Evolutionary conservation across 2,888 invertebrate genomes (phyloP), one percentile per base, ranked within the genome.

Genomic region (Axea sp.): DNA sequence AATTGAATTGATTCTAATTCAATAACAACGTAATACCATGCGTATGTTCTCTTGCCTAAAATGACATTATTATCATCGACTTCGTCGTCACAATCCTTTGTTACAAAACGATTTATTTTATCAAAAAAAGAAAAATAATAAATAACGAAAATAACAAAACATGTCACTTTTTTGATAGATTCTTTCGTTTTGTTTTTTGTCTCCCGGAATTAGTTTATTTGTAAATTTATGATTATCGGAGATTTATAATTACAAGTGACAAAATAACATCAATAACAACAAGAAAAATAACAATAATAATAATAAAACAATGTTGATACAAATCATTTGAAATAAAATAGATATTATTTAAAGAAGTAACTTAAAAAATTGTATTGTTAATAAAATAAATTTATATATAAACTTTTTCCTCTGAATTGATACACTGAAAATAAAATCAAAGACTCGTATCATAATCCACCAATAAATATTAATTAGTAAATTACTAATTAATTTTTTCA

Each of bases 41-140:
- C 19, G 17, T 19, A 12, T 33, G 14, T 67, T 62, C 47, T 59
- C 53, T 53, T 24, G 60, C 59, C 45, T 53, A n/a, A 11, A 19
- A 43, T 24, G 26, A 69, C 60, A 69, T 69, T 69, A 60, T 51
- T n/a, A 60, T 69, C 43, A 60, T 69, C 45, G 69, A 57, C 37
- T 43, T 60, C 11, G 24, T 41, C 57, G 67, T 67, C 57, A 49
- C 67, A 14, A 67, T 67, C 53, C 67, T 57, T 30, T 31, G 2
- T 31, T 6, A 6, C 53, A 53, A 64, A 62, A 33, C 22, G 60
- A 2, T 12, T 14, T n/a, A 41, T 7, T 22, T 33, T 43, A 22
- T 28, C 55, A n/a, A n/a, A n/a, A n/a, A n/a, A n/a, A n/a, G n/a
- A n/a, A n/a, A 12, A 15, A 22, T 33, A 33, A 6, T 2, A 30